Base-by-base conservation (phyloP, 2,113 vertebrate species). In the Perognathus longimembris region DNA sequence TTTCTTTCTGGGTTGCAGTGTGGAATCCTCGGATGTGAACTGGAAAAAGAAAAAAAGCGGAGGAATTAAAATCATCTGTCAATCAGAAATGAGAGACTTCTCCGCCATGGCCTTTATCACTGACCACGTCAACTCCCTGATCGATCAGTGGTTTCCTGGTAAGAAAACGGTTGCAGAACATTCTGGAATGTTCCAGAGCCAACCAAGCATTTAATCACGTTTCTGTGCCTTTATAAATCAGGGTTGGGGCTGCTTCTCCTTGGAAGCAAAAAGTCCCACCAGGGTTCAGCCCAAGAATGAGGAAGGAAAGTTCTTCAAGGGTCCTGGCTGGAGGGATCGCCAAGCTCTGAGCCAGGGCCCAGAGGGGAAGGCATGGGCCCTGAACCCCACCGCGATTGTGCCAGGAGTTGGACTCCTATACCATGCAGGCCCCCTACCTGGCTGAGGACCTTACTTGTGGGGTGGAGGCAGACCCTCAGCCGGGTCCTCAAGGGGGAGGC, bases 71-170 rank as follows among this genome's bases (percentile, higher is more conserved):
- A 99, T 99, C 54, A 97, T 99, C 94, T 99, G 99, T 94, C 99
- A 99, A 38, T 99, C 99, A 3, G 99, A 99, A 94, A 96, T 93
- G 40, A 98, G 99, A 95, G 99, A 99, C 97, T 99, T 99, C 96
- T 99, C 99, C 0, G 99, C 99, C 2, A 99, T 99, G 99, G 99
- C 99, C 0, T 99, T 99, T 95, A 99, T 99, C 97, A 99, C 99
- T 0, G 99, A 99, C 97, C 99, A 99, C 2, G 98, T 99, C 97
- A 99, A 99, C 94, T 98, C 99, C 40, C 96, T 99, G 92, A 99
- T 99, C 8, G 99, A 99, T 94, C 99, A 99, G 97, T 99, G 99
- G 99, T 99, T 99, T 97, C 99, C 99, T 3, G 99, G 99, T 99
- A 97, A 98, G 99, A 97, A 54, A 54, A 20, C 15, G 50, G 17